phyloP scores from a whole-genome alignment of 2,888 invertebrate genomes.

The Hedychridium roseum region DNA sequence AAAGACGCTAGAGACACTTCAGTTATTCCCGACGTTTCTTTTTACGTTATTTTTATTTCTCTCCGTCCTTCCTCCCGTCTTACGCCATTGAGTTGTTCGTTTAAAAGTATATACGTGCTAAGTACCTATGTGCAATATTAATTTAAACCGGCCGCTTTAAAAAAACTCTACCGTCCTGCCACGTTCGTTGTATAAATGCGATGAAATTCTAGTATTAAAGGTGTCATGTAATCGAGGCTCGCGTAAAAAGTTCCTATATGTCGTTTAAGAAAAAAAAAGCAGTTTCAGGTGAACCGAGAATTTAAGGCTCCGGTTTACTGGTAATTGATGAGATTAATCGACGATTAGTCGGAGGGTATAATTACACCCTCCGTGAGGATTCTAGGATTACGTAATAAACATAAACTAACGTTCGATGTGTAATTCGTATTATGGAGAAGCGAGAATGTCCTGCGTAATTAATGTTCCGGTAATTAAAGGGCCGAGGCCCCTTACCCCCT shows the following conservation, averaged over 20 bases:
- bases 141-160: too few relatives aligned
- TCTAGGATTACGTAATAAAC: constrained; percentile 20
- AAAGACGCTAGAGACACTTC: constrained; percentile 57
- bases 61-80: constrained; percentile 12
- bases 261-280: background rate
- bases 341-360: constrained; percentile 29
- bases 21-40: constrained; percentile 38
- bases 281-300: too few relatives aligned
- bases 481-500: too few relatives aligned
- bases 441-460: too few relatives aligned
- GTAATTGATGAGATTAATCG: too few relatives aligned
- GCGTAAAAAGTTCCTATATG: background rate
- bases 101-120: too few relatives aligned
- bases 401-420: constrained; percentile 29
- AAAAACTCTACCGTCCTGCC: too few relatives aligned
- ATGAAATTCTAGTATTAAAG: too few relatives aligned
- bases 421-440: constrained; percentile 24
- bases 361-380: constrained; percentile 7
- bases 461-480: too few relatives aligned
- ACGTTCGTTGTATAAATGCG: too few relatives aligned
- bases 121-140: too few relatives aligned
- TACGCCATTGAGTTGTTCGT: constrained; percentile 10
- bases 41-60: constrained; percentile 32
- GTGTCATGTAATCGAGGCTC: too few relatives aligned
- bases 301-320: constrained; percentile 21